Evolutionary conservation across 1,140 invertebrate genomes (phyloP).

Genomic region (Aplysia californica): DNA sequence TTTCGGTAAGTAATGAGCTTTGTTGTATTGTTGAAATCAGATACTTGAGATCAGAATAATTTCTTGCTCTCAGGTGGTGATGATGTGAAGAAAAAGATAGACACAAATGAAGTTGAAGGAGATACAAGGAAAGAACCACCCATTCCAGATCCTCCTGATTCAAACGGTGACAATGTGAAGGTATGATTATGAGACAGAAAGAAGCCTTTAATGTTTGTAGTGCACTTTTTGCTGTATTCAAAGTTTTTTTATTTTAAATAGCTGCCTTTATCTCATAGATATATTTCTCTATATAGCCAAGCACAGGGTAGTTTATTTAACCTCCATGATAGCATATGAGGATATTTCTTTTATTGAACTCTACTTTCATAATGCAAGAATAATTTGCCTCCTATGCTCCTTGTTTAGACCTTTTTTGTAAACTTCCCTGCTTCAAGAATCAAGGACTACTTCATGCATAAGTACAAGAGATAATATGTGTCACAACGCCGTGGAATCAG

Average conservation of each 20-base stretch:
- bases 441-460: no score
- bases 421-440: no score
- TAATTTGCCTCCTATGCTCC: no score
- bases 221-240: neutral
- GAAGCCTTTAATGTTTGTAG: neutral
- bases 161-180: neutral
- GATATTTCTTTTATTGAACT: neutral
- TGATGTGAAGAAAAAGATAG: neutral
- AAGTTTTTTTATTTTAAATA: neutral
- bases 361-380: no score
- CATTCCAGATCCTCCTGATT: slow-evolving; percentile 38
- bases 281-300: neutral
- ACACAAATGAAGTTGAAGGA: neutral
- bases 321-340: neutral
- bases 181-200: neutral
- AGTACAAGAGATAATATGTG: no score
- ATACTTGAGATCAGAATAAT: no score
- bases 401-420: no score
- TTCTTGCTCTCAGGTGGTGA: neutral
- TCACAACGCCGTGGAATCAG: no score
- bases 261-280: neutral
- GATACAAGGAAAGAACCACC: slow-evolving; percentile 35
- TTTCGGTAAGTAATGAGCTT: no score
- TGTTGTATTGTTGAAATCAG: no score
- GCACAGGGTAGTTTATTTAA: neutral